Base-by-base conservation (phyloP, 2,113 vertebrate genomes). In the Festucalex cinctus region DNA sequence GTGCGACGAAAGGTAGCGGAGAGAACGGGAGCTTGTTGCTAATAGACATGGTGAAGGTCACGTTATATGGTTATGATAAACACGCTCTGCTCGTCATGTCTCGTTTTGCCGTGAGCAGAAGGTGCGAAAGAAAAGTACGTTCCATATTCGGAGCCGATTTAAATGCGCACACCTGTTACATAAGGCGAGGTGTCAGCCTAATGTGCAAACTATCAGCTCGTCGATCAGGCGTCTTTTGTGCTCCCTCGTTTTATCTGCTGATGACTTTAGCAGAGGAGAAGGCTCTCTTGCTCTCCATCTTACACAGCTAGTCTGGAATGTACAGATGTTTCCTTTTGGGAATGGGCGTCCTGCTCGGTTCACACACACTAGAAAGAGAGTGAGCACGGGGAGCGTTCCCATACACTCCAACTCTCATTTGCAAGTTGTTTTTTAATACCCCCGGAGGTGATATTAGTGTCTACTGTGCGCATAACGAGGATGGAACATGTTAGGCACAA, bases 241-340 rank as follows among this genome's bases (percentile, higher is more conserved):
- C 73, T 71, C 72, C 71, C 65, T 77, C 22, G 68, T 73, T 75
- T 78, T 60, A 68, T 81, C 67, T 60, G 32, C 57, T 83, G 78
- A 88, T 82, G 79, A 71, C 19, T 88, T 86, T 78, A 79, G 68
- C 86, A 86, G 85, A 73, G 69, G 56, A 78, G 35, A 65, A 20
- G 28, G 57, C 67, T 74, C 61, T 36, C 44, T 68, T 49, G 17
- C 24, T 67, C 24, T 74, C 35, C 81, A 76, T 80, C 91, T 98
- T 97, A 98, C 94, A 91, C 87, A 95, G 94, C 86, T 83, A 63
- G 93, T 94, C 94, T 98, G 96, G 95, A 97, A 98, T 97, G 95
- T 93, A 91, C 96, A 97, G 95, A 96, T 95, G 95, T 96, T 95
- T 96, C 94, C 94, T 95, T 93, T 75, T 84, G 94, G 95, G 91